These are phyloP conservation scores for Lasaia peninsularis DNA, from an alignment of 1,140 invertebrate genomes.

Conservation along the genomic window DNA sequence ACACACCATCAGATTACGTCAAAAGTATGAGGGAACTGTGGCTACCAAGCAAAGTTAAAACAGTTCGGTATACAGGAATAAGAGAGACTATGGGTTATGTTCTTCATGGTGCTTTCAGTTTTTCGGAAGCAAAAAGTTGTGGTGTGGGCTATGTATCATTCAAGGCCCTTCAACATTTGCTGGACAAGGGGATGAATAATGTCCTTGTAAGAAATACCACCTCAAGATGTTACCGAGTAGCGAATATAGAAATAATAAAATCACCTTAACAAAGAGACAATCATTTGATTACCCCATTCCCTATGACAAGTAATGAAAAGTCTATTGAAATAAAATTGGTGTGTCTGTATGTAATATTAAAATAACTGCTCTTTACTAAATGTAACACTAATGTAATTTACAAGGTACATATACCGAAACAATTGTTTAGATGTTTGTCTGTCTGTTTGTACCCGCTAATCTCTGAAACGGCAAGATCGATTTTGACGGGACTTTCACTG, in stretches of 20 bases:
- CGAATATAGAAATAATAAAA: slow-evolving; percentile 47
- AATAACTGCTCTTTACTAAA: no score
- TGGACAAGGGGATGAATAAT: slow-evolving; percentile 43
- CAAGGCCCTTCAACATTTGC: slow-evolving; percentile 74
- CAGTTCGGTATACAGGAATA: slow-evolving; percentile 80
- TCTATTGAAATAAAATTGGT: no score
- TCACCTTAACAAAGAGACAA: slow-evolving; percentile 17
- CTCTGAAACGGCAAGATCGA: no score
- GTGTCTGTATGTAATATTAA: no score
- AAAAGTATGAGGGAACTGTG: slow-evolving; percentile 83
- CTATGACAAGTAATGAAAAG: no score
- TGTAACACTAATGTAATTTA: no score
- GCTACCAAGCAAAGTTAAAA: slow-evolving; percentile 78
- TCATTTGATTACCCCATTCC: background rate
- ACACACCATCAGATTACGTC: slow-evolving; percentile 72
- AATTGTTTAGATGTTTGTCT: no score
- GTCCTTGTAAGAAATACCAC: slow-evolving; percentile 54
- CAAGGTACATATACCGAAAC: no score
- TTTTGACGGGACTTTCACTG: no score
- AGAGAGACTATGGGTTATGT: slow-evolving; percentile 87
- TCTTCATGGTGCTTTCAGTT: slow-evolving; percentile 83
- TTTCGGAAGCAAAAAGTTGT: slow-evolving; percentile 80
- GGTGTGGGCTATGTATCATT: slow-evolving; percentile 84
- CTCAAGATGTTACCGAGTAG: slow-evolving; percentile 54
- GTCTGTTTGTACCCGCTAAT: no score